These are phyloP conservation scores for Tauraco hartlaubi DNA, from an alignment of 2,797 vertebrate species.

Conservation along the genomic window DNA sequence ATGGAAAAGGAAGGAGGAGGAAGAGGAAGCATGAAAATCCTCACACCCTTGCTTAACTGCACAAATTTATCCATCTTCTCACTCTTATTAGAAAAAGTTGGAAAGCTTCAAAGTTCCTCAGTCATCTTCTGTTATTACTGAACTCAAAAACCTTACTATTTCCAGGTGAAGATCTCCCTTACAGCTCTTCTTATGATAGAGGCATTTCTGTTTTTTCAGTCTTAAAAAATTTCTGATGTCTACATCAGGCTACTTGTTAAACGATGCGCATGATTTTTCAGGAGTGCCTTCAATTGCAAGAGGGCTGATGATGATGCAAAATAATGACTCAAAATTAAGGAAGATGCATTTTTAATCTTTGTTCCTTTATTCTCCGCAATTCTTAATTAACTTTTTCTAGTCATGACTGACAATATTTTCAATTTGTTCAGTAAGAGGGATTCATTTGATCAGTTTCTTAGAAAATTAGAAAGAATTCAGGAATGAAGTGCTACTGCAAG, in stretches of 20 bases:
- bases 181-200: neutral
- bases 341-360: slow-evolving; percentile 62
- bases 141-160: neutral
- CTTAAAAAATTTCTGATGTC: slow-evolving; percentile 4
- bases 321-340: slow-evolving; percentile 53
- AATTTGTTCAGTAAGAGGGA: slow-evolving; percentile 62
- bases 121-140: neutral
- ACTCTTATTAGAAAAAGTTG: neutral
- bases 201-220: neutral
- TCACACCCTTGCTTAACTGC: neutral
- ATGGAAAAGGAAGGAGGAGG: neutral
- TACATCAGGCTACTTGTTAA: slow-evolving; percentile 36
- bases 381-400: slow-evolving; percentile 72
- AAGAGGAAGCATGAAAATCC: neutral
- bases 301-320: slow-evolving; percentile 45
- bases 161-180: neutral
- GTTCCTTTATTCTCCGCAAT: neutral
- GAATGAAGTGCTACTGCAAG: slow-evolving; percentile 12
- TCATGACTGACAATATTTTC: slow-evolving; percentile 71
- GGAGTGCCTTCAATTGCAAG: slow-evolving; percentile 51
- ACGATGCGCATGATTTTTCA: slow-evolving; percentile 38
- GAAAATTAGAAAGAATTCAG: slow-evolving; percentile 63
- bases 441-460: slow-evolving; percentile 70
- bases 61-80: neutral
- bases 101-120: neutral